Conservation (phyloP, 2,888 invertebrate species). For the Syritta pipiens region DNA sequence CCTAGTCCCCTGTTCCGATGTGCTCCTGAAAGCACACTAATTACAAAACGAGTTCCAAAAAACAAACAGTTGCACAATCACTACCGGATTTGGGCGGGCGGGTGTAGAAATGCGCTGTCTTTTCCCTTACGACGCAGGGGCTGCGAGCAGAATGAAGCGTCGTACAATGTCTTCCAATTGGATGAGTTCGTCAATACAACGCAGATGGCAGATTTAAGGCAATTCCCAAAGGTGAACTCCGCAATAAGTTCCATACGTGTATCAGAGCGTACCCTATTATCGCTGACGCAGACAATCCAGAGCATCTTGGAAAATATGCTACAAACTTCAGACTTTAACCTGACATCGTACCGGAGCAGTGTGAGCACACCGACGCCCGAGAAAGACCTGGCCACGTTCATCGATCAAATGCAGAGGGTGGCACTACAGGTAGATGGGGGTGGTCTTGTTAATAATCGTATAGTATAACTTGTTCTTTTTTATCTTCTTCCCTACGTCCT, state of each 20-base stretch:
- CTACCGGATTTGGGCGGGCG: neutral
- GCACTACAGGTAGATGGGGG: slow-evolving; percentile 78
- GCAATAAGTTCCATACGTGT: slow-evolving; percentile 78
- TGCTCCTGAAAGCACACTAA: slow-evolving; percentile 45
- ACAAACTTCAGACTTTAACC: slow-evolving; percentile 78
- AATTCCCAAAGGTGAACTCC: slow-evolving; percentile 78
- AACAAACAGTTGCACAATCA: neutral
- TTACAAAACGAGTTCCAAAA: slow-evolving; percentile 30
- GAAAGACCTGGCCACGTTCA: slow-evolving; percentile 79
- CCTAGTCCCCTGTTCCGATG: neutral
- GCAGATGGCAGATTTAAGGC: slow-evolving; percentile 79
- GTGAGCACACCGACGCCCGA: slow-evolving; percentile 79
- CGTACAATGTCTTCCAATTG: slow-evolving; percentile 87
- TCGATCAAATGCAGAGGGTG: slow-evolving; percentile 80
- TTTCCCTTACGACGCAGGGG: slow-evolving; percentile 81
- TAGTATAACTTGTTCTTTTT: neutral
- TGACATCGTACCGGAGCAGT: slow-evolving; percentile 77
- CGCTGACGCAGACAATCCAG: slow-evolving; percentile 78
- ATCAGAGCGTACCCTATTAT: slow-evolving; percentile 76
- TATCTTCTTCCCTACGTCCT: neutral
- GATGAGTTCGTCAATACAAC: slow-evolving; percentile 86
- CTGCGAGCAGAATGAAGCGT: slow-evolving; percentile 86
- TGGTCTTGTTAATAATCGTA: no score
- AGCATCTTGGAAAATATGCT: slow-evolving; percentile 78
- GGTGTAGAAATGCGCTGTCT: neutral